Conservation (phyloP, 2,113 vertebrate genomes). For the Tragulus kanchil region DNA sequence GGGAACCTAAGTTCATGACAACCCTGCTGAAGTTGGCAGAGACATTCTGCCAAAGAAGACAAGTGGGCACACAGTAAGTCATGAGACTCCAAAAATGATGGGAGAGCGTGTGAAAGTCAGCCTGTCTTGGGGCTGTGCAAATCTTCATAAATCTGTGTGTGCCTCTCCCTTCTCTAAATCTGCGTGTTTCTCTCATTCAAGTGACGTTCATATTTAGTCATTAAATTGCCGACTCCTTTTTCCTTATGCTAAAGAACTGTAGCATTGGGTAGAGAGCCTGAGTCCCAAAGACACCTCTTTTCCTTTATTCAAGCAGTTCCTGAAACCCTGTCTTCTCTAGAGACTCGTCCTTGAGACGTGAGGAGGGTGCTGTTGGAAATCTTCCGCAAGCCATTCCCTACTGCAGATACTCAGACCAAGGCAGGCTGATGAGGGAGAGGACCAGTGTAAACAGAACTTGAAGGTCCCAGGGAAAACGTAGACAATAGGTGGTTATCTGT, state of each 20-base stretch:
- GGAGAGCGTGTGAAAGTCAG: neutral
- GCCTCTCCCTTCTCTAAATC: neutral
- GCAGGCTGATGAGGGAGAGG: neutral
- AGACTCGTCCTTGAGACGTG: conserved; percentile 3
- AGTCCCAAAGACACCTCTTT: neutral
- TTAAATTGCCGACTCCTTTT: too few species aligned
- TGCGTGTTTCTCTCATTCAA: neutral
- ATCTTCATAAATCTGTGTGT: neutral
- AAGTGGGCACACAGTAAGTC: conserved; percentile 38
- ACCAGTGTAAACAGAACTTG: neutral
- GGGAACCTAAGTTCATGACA: neutral
- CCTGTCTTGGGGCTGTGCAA: neutral
- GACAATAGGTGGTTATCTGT: neutral
- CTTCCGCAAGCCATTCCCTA: neutral
- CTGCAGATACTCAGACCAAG: neutral
- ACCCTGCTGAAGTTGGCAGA: neutral
- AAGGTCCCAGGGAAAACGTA: neutral
- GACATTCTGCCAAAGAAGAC: conserved; percentile 47
- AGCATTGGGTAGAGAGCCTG: neutral
- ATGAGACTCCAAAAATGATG: neutral
- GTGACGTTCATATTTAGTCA: neutral
- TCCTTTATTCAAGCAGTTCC: neutral
- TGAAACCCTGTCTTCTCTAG: conserved; percentile 39
- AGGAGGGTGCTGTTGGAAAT: neutral
- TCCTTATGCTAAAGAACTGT: neutral